Evolutionary conservation across 1,140 invertebrate species (phyloP), one percentile per base, ranked within the genome.

Genomic region (Lanistes nyassanus): DNA sequence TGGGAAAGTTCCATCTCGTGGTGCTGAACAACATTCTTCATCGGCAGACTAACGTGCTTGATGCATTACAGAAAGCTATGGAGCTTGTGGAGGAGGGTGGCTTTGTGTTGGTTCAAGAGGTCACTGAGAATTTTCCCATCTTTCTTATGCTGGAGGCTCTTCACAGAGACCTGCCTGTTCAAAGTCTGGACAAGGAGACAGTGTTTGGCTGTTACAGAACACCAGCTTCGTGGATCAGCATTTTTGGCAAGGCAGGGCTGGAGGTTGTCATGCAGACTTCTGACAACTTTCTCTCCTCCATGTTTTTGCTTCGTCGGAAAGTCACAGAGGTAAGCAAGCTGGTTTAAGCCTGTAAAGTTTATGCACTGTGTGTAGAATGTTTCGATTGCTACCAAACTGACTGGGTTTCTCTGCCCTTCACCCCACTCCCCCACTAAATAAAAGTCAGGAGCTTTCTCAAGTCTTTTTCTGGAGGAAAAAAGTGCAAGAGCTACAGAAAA

Each of bases 21-120:
- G 77, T 91, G 34, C 81, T 83, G 19, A 85, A 84, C 64, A 86
- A 89, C 76, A 69, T 88, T 53, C 82, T 90, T 29, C 86, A 83
- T 78, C 84, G 81, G 56, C 86, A 90, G 56, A 53, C 81, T 42
- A 82, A 91, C 72, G 82, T 90, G 36, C 70, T 73, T 13, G 74
- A 80, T 31, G 82, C 84, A 26, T 77, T 92, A 9, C 58, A 83
- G 65, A 85, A 85, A 31, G 74, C 95, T 55, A 86, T 89, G 4
- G 88, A 87, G n/a, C 91, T 93, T 36, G 84, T 97, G 3, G 93
- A 92, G 78, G 85, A 92, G 0, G 92, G 92, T 60, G 95, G 96
- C 26, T 94, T 96, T 84, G 77, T 96, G 2, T 88, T 98, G 55
- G 87, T 95, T 11, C 92, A 96, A 85, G 95, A 96, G 89, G 91